A percentile compares a stretch with the other conserved stretches of the same genome.
Conservation (phyloP, 1,140 invertebrate species). For the Cherax quadricarinatus region DNA sequence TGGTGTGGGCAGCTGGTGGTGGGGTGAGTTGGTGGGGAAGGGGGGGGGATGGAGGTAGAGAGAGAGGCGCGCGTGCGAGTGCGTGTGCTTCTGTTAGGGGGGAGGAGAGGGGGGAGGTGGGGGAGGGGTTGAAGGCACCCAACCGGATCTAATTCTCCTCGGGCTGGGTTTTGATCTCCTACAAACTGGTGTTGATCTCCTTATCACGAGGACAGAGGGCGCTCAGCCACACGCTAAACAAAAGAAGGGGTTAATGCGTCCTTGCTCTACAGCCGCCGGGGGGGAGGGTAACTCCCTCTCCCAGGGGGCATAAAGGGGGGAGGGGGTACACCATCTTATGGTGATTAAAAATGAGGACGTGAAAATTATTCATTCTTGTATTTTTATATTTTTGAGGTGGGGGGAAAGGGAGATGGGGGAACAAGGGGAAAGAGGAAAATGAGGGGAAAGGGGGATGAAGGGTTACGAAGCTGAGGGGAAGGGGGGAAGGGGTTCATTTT, state of each 20-base stretch:
- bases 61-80: not conserved
- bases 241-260: conserved; percentile 65
- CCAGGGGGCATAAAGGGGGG: too few relatives aligned
- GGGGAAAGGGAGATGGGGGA: not conserved
- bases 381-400: too few relatives aligned
- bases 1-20: too few relatives aligned
- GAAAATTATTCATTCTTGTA: too few relatives aligned
- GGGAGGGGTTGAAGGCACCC: conserved; percentile 13
- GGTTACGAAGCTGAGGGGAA: not conserved
- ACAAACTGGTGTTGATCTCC: conserved; percentile 61
- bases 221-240: conserved; percentile 66
- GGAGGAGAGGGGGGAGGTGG: not conserved
- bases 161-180: conserved; percentile 62
- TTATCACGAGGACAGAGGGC: conserved; percentile 62
- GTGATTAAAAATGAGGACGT: too few relatives aligned
- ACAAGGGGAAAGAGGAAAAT: not conserved
- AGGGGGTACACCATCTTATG: too few relatives aligned
- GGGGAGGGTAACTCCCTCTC: too few relatives aligned
- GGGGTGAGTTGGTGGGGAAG: too few relatives aligned
- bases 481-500: not conserved
- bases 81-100: not conserved
- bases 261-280: not conserved
- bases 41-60: not conserved
- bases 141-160: conserved; percentile 58
- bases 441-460: not conserved